A percentile compares a stretch with the other conserved stretches of the same genome.
These are phyloP conservation scores for Callithrix jacchus DNA, from an alignment of 2,113 vertebrate genomes.

Conservation along the genomic window DNA sequence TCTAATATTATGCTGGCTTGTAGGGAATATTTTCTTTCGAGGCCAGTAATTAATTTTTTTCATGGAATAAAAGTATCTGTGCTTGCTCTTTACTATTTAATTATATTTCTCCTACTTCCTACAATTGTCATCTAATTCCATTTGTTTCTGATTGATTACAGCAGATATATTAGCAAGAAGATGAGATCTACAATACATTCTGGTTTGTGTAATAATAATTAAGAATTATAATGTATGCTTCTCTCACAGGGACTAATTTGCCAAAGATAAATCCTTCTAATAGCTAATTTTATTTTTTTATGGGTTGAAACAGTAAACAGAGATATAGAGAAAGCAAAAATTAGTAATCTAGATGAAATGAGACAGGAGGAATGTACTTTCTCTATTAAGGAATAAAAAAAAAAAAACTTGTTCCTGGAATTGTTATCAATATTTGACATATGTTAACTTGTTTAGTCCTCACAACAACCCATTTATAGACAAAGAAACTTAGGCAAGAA, in stretches of 20 bases:
- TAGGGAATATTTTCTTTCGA: conserved; percentile 40
- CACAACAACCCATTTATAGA: not conserved
- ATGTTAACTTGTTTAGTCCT: not conserved
- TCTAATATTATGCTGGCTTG: conserved; percentile 13
- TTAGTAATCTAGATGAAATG: conserved; percentile 34
- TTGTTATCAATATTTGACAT: not conserved
- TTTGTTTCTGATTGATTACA: conserved; percentile 18
- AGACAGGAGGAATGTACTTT: not conserved
- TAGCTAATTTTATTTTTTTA: conserved; percentile 27
- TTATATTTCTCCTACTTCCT: not conserved
- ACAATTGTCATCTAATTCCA: not conserved
- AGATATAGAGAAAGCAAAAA: not conserved
- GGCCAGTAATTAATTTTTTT: conserved; percentile 23
- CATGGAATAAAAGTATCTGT: conserved; percentile 8
- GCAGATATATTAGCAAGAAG: not conserved
- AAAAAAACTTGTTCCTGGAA: not conserved
- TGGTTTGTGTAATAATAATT: conserved; percentile 28
- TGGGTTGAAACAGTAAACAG: not conserved
- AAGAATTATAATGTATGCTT: not conserved
- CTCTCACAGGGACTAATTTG: not conserved
- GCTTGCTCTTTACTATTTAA: conserved; percentile 5
- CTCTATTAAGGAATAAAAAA: not conserved
- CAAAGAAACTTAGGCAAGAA: not conserved
- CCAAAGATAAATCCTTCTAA: not conserved
- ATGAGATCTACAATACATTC: not conserved